Base-by-base conservation (phyloP, 2,888 invertebrate species). In the Spicauda simplicius region DNA sequence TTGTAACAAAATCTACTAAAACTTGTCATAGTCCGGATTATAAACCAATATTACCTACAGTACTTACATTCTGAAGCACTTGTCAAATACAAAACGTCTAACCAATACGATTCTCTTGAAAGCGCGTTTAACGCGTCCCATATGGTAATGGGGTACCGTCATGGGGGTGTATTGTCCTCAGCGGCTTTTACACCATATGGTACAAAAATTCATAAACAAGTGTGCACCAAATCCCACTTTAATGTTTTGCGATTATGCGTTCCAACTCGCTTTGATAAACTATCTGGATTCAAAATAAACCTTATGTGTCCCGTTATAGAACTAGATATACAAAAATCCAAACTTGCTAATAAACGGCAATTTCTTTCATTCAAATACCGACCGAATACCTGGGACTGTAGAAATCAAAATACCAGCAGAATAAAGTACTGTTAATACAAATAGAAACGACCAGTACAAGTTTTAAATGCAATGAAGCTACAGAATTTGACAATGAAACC, bases 181-280 rank as follows among this genome's bases (percentile, higher is more conserved):
- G 83, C 87, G 83, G 91, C 90, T 91, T 89, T 90, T 90, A 88
- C 80, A 89, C 93, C 93, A 93, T 93, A 93, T 93, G 93, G 87
- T 84, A 80, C 77, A 87, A 88, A 91, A 93, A 90, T 88, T 88
- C 82, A 88, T 86, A 90, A 90, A 91, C 91, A 91, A 91, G 92
- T 91, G 89, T 81, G 84, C 85, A 78, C 86, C 73, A 82, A 88
- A 87, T 88, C 86, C 82, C 78, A 81, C 86, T 88, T 82, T 84
- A 84, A 87, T 86, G 76, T 83, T 78, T 74, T 71, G 78, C 81
- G 81, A 87, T 86, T 85, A 86, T 79, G 77, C 81, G 72, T 81
- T 75, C 76, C 75, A 77, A 80, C 80, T 76, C 71, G 66, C 72
- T 71, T 72, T 70, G 62, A 60, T 33, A 56, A 41, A 60, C 55